Evolutionary conservation across 2,888 invertebrate genomes (phyloP).

Genomic region (Gymnocheta viridis): DNA sequence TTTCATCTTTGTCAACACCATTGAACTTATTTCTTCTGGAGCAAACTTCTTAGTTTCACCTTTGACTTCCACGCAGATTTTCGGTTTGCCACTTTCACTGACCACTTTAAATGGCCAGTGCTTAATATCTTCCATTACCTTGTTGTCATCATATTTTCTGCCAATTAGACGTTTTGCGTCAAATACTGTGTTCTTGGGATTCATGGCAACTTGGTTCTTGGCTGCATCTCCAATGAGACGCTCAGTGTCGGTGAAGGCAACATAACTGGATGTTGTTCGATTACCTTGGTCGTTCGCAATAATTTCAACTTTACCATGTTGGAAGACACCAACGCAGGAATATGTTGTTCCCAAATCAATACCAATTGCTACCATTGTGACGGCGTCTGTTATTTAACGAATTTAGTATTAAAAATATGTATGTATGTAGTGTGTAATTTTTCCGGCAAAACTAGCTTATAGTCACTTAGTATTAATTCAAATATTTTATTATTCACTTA

Average conservation of each 20-base stretch:
- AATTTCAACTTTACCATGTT: slow-evolving; percentile 91
- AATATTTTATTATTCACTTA: neutral
- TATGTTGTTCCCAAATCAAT: slow-evolving; percentile 94
- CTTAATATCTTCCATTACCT: slow-evolving; percentile 97
- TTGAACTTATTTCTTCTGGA: slow-evolving; percentile 95
- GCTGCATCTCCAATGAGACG: slow-evolving; percentile 92
- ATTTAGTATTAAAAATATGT: too few species aligned
- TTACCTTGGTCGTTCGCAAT: slow-evolving; percentile 93
- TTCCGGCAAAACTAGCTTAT: too few species aligned
- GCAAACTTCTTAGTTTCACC: slow-evolving; percentile 94
- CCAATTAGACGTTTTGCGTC: slow-evolving; percentile 98
- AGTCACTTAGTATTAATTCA: too few species aligned
- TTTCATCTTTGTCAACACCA: slow-evolving; percentile 97
- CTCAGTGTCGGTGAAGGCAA: slow-evolving; percentile 93
- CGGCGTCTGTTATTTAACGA: slow-evolving; percentile 75
- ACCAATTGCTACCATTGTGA: slow-evolving; percentile 85
- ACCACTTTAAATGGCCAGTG: slow-evolving; percentile 96
- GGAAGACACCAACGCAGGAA: slow-evolving; percentile 92
- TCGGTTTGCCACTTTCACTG: slow-evolving; percentile 90
- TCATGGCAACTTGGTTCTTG: slow-evolving; percentile 93
- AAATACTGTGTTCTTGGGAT: slow-evolving; percentile 93
- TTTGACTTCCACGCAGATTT: slow-evolving; percentile 92
- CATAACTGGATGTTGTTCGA: slow-evolving; percentile 89
- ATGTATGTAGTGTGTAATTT: too few species aligned
- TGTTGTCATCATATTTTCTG: slow-evolving; percentile 92